phyloP scores from a whole-genome alignment of 2,888 invertebrate genomes.

The Apamea sordens region DNA sequence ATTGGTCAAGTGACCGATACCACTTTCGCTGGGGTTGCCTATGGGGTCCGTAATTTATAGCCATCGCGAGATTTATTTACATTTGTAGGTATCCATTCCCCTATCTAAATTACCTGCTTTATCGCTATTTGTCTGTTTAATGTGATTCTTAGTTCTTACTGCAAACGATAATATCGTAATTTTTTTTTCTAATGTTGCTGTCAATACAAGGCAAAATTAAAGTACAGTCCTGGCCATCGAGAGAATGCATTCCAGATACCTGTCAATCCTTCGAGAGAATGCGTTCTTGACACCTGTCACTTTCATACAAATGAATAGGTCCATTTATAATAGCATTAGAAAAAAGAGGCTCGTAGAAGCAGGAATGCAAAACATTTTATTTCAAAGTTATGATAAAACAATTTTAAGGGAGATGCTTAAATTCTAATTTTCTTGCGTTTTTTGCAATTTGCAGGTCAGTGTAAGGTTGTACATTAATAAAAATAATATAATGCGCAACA shows the following conservation, averaged over 20 bases:
- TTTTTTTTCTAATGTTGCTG: constrained; percentile 27
- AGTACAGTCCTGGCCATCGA: not conserved
- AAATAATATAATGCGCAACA: no score
- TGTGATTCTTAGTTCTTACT: constrained; percentile 84
- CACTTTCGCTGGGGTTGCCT: constrained; percentile 50
- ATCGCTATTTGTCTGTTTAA: constrained; percentile 82
- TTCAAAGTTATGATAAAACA: no score
- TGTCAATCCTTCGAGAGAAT: no score
- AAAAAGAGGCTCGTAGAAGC: no score
- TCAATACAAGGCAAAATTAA: not conserved
- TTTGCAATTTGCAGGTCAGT: no score
- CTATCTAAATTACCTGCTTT: constrained; percentile 84
- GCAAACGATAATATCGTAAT: constrained; percentile 70
- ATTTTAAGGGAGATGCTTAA: no score
- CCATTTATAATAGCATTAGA: no score
- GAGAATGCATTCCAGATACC: not conserved
- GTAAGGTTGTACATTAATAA: no score
- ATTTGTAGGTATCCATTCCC: constrained; percentile 80
- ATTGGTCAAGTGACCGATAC: constrained; percentile 42
- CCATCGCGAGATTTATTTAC: constrained; percentile 79
- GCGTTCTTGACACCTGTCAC: not conserved
- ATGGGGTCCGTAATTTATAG: constrained; percentile 76
- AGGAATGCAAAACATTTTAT: no score
- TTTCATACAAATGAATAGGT: not conserved
- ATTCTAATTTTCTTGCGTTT: no score